Percentiles rank a stretch among this genome's conserved stretches.
Evolutionary conservation across 2,797 vertebrate species (phyloP).

Genomic region (Microchirus variegatus): DNA sequence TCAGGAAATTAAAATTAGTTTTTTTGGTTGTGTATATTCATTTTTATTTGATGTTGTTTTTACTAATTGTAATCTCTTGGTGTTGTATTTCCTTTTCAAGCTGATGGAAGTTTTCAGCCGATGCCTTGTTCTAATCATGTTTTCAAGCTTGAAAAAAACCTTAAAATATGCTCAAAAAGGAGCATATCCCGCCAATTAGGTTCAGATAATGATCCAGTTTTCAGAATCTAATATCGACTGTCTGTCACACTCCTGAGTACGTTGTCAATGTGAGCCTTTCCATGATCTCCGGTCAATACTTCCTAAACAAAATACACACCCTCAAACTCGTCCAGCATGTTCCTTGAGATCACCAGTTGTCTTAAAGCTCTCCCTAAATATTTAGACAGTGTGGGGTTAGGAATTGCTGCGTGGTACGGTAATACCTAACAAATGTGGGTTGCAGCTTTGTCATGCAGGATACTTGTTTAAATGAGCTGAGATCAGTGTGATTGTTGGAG

Average conservation of each 20-base stretch:
- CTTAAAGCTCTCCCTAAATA: conserved; percentile 75
- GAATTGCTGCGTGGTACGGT: conserved; percentile 55
- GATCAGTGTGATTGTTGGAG: conserved; percentile 74
- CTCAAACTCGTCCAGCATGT: conserved; percentile 69
- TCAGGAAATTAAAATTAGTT: too few species aligned
- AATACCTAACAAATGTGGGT: conserved; percentile 80
- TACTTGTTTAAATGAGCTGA: conserved; percentile 68
- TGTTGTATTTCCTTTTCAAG: too few species aligned
- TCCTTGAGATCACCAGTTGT: conserved; percentile 71
- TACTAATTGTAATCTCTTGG: too few species aligned
- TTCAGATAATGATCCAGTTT: conserved; percentile 21
- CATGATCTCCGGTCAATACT: conserved; percentile 46
- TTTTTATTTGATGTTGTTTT: too few species aligned
- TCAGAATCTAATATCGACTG: conserved; percentile 37
- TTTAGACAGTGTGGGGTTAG: conserved; percentile 69
- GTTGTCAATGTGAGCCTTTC: conserved; percentile 45
- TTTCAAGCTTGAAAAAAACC: background rate
- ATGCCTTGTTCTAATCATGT: background rate
- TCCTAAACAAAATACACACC: conserved; percentile 69
- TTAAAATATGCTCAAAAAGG: conserved; percentile 3
- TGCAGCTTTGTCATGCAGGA: conserved; percentile 54
- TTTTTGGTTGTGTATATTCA: too few species aligned
- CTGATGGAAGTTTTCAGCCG: background rate
- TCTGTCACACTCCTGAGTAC: conserved; percentile 37
- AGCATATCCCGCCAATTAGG: background rate